These are phyloP conservation scores for Mongoloraphidia duomilia DNA, from an alignment of 2,888 invertebrate genomes.

Conservation along the genomic window DNA sequence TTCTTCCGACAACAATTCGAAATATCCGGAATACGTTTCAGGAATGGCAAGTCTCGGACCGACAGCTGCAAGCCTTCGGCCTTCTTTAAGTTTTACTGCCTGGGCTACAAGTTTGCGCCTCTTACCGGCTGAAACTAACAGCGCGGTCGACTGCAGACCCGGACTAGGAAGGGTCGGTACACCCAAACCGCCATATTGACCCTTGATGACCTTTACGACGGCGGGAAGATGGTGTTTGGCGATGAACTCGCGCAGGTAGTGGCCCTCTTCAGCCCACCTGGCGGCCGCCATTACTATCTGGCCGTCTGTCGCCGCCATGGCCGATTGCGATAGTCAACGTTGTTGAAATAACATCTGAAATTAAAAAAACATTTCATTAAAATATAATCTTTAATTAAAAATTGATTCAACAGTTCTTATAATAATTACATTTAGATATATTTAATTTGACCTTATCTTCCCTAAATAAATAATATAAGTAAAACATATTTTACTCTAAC, in stretches of 20 bases:
- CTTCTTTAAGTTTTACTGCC: constrained; percentile 82
- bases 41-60: constrained; percentile 80
- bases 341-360: too few species aligned
- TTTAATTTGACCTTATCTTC: too few species aligned
- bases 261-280: constrained; percentile 58
- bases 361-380: too few species aligned
- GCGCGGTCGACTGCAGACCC: constrained; percentile 70
- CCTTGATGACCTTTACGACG: constrained; percentile 84
- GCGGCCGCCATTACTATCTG: constrained; percentile 80
- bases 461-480: too few species aligned
- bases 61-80: constrained; percentile 63
- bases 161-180: constrained; percentile 79
- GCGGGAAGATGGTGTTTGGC: constrained; percentile 63
- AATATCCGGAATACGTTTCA: constrained; percentile 80
- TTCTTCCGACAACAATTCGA: constrained; percentile 88
- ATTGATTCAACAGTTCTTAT: too few species aligned
- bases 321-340: too few species aligned
- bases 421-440: too few species aligned
- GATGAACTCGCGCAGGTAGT: constrained; percentile 59
- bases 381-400: too few species aligned
- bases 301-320: constrained; percentile 81
- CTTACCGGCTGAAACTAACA: constrained; percentile 73
- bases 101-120: constrained; percentile 77
- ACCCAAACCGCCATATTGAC: constrained; percentile 83
- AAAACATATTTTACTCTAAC: too few species aligned